Evolutionary conservation across 2,888 invertebrate species (phyloP).

Genomic region (Troglohyphantes excavatus): DNA sequence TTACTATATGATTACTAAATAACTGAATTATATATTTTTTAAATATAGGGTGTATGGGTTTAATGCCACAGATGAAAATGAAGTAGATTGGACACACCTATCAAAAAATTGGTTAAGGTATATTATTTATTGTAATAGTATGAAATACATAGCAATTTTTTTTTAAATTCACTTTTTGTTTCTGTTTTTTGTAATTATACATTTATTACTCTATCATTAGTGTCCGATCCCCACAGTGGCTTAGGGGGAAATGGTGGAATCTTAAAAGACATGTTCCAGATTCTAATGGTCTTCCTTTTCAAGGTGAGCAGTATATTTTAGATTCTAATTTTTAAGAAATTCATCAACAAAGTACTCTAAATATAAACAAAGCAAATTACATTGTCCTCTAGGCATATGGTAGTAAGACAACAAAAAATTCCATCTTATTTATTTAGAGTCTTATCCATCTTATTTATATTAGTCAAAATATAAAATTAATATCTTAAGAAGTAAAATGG

Average conservation of each 20-base stretch:
- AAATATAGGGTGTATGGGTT: slow-evolving; percentile 82
- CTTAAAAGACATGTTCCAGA: slow-evolving; percentile 83
- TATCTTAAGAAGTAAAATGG: too few relatives aligned
- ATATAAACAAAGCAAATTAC: too few relatives aligned
- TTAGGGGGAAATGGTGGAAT: slow-evolving; percentile 84
- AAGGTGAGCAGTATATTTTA: slow-evolving; percentile 75
- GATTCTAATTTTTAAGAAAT: too few relatives aligned
- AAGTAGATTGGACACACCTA: slow-evolving; percentile 83
- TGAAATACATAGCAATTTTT: too few relatives aligned
- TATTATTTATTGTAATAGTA: background rate
- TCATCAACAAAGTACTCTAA: too few relatives aligned
- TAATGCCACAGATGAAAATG: slow-evolving; percentile 82
- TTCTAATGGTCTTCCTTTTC: slow-evolving; percentile 82
- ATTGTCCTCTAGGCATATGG: too few relatives aligned
- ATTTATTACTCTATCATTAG: slow-evolving; percentile 80
- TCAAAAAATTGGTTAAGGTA: slow-evolving; percentile 83
- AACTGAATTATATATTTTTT: slow-evolving; percentile 7
- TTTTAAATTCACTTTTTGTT: too few relatives aligned
- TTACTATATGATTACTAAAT: too few relatives aligned
- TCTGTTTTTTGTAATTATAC: background rate
- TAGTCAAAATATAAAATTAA: too few relatives aligned
- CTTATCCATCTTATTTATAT: too few relatives aligned
- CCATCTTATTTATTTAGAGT: too few relatives aligned
- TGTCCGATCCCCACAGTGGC: slow-evolving; percentile 84
- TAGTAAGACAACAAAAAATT: too few relatives aligned